phyloP scores from a whole-genome alignment of 1,140 invertebrate species.

The Drosophila gunungcola region DNA sequence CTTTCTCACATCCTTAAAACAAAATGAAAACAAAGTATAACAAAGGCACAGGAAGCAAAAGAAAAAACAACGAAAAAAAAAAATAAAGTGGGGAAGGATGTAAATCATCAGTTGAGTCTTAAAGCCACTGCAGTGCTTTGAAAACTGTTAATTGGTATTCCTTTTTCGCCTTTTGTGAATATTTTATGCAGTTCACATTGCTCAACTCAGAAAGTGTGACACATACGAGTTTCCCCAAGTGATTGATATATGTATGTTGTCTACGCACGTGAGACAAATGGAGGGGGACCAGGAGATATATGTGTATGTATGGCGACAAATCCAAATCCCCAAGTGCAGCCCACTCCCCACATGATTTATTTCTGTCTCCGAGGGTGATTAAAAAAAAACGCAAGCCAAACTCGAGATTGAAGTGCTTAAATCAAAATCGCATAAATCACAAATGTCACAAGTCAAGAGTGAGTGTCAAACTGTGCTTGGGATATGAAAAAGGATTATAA shows the following conservation, averaged over 20 bases:
- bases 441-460: constrained; percentile 48
- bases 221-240: constrained; percentile 50
- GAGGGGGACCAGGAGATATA: constrained; percentile 8
- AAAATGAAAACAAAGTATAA: constrained; percentile 39
- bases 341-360: constrained; percentile 67
- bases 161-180: constrained; percentile 32
- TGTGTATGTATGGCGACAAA: constrained; percentile 19
- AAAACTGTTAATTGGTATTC: constrained; percentile 32
- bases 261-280: constrained; percentile 60
- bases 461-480: constrained; percentile 41
- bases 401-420: constrained; percentile 50
- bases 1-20: constrained; percentile 15
- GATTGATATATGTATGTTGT: constrained; percentile 60
- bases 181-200: constrained; percentile 62
- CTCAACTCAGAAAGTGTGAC: constrained; percentile 44
- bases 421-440: constrained; percentile 71
- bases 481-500: neutral
- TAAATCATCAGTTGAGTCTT: constrained; percentile 17
- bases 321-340: constrained; percentile 19
- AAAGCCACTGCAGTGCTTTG: constrained; percentile 10
- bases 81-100: neutral
- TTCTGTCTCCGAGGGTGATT: constrained; percentile 28
- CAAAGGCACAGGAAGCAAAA: constrained; percentile 54
- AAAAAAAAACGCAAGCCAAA: constrained; percentile 20
- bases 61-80: neutral